Base-by-base conservation (phyloP, 2,888 invertebrate species). In the Isotomurus palustris region DNA sequence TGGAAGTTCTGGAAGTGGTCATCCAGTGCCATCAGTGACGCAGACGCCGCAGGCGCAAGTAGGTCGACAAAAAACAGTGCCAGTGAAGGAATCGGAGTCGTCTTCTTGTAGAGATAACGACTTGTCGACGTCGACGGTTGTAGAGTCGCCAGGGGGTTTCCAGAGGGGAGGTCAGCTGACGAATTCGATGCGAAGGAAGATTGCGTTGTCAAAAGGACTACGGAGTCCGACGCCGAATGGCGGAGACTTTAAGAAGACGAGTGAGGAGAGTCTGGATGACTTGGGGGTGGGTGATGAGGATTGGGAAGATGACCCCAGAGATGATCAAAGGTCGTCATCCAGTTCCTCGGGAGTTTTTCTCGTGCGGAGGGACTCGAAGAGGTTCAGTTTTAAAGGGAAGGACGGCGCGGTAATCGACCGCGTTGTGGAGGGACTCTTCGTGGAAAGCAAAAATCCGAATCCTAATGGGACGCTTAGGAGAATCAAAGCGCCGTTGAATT, bases 381-480 rank as follows among this genome's bases (percentile, higher is more conserved):
- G 68, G 49, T 67, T 68, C 48, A 67, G 63, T 44, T 61, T 61
- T 32, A 66, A 66, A 47, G 53, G 56, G 17, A 69, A 65, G 28
- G 56, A 60, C 22, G 67, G 58, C 25, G 59, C 64, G 29, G 63
- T 62, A n/a, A 49, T 49, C 14, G 67, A 70, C 25, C 60, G 72
- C n/a, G 64, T 71, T 43, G 62, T 71, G 8, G 66, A 72, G 60
- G 72, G 71, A 3, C 45, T 71, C 8, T 71, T 72, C 61, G 65
- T 71, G 3, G 72, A 72, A 60, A 73, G 69, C 60, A 72, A 67
- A 56, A 68, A 58, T 64, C 51, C 64, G 3, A 68, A 58, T 57
- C 55, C 64, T 2, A 65, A 67, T 56, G 69, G 69, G 3, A 68
- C 69, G 3, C 40, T 69, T 53, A 60, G 60, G 47, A 52, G 69